Base-by-base conservation (phyloP, 2,113 vertebrate species). In the Hystrix cristata region DNA sequence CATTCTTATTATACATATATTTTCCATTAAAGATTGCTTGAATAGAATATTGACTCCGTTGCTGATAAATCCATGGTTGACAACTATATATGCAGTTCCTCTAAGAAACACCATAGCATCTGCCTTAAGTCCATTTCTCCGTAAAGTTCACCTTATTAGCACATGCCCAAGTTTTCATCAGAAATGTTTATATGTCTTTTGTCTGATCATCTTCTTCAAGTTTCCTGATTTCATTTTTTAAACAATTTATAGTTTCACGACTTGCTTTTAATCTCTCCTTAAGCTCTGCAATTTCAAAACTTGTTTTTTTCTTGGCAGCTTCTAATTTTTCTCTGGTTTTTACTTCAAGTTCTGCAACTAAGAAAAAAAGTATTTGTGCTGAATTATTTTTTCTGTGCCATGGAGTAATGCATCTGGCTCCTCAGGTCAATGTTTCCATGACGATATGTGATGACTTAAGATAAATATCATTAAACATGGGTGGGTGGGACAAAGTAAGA, bases 201-300 rank as follows among this genome's bases (percentile, higher is more conserved):
- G 99, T 98, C 94, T 99, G 99, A 97, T 99, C 99, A 46, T 99
- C 99, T 97, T 99, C 99, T 98, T 99, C 99, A 94, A 99, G 99
- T 97, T 99, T 99, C 87, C 99, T 99, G 96, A 99, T 99, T 98
- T 99, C 99, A 96, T 97, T 99, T 98, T 99, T 99, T 95, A 99
- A 99, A 97, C 99, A 99, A 98, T 99, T 99, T 98, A 99, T 99
- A 96, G 99, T 99, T 98, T 99, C 99, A 97, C 99, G 99, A 98
- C 99, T 99, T 98, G 99, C 99, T 98, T 99, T 99, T 95, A 99
- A 98, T 97, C 99, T 99, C 97, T 99, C 99, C 98, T 99, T 99
- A 96, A 99, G 99, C 97, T 99, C 99, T 13, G 99, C 98, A 83
- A 99, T 99, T 98, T 99, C 99, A 98, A 99, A 99, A 96, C 99